Evolutionary conservation across 2,797 vertebrate species (phyloP).

Genomic region (Myotis pilosus): DNA sequence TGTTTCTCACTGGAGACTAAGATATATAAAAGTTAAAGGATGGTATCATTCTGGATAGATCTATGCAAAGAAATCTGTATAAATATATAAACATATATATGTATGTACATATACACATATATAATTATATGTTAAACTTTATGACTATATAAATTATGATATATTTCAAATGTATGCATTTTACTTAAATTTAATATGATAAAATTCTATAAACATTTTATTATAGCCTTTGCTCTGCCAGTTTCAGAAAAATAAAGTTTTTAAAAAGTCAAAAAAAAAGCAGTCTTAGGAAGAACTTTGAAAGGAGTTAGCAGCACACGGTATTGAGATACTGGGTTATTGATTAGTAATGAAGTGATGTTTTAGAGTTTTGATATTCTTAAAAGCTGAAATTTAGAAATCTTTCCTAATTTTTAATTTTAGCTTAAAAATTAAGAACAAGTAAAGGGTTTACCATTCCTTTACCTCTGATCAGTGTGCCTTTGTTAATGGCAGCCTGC

Average conservation of each 20-base stretch:
- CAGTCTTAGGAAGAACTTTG: neutral
- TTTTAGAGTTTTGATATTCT: neutral
- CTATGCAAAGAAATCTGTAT: slow-evolving; percentile 4
- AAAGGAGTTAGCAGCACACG: neutral
- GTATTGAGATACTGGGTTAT: neutral
- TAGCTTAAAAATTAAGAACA: neutral
- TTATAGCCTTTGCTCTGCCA: neutral
- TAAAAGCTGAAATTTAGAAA: slow-evolving; percentile 1
- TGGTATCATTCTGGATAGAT: neutral
- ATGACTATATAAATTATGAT: neutral
- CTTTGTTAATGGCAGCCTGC: neutral
- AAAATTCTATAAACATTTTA: slow-evolving; percentile 36
- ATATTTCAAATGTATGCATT: neutral
- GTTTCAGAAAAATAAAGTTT: neutral
- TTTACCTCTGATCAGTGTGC: neutral
- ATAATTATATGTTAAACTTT: neutral
- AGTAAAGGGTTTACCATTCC: neutral
- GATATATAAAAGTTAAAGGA: slow-evolving; percentile 57
- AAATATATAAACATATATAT: neutral
- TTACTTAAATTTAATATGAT: slow-evolving; percentile 30
- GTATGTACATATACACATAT: no score
- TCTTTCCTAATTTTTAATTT: neutral
- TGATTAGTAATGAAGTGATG: neutral
- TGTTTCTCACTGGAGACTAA: slow-evolving; percentile 72
- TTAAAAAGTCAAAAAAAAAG: neutral